Evolutionary conservation across 2,888 invertebrate species (phyloP).

Genomic region (Cephonodes hylas): DNA sequence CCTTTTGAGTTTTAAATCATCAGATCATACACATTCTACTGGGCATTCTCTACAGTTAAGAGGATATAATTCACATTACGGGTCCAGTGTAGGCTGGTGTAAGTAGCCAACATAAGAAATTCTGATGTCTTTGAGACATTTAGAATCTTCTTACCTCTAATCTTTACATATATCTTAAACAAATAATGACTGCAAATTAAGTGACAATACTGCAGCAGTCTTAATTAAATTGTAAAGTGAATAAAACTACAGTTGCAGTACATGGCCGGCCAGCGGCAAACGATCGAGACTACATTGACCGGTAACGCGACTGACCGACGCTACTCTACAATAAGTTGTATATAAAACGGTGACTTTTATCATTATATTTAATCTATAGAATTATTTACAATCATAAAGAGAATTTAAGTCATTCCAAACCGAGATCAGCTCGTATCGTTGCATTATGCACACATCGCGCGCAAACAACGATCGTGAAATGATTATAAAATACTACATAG

Average conservation of each 20-base stretch:
- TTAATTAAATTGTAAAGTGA: not conserved
- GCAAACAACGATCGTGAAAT: not conserved
- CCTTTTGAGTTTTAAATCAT: no score
- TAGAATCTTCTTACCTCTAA: no score
- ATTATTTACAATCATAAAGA: not conserved
- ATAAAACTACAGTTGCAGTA: not conserved
- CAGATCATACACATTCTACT: no score
- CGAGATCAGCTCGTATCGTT: not conserved
- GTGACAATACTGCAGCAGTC: not conserved
- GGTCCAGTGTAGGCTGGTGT: no score
- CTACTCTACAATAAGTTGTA: not conserved
- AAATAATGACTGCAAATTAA: not conserved
- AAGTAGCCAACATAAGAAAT: no score
- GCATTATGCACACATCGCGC: not conserved
- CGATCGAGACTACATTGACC: not conserved
- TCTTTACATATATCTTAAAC: no score
- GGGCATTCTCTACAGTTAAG: no score
- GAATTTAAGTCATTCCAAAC: constrained; percentile 1
- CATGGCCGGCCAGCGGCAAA: not conserved
- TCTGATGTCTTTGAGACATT: no score
- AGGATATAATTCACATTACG: no score
- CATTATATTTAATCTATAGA: not conserved
- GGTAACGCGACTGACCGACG: not conserved
- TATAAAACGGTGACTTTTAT: constrained; percentile 1
- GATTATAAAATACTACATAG: not conserved